These are phyloP conservation scores for Prunella himalayana DNA, from an alignment of 2,113 vertebrate genomes.

Conservation along the genomic window DNA sequence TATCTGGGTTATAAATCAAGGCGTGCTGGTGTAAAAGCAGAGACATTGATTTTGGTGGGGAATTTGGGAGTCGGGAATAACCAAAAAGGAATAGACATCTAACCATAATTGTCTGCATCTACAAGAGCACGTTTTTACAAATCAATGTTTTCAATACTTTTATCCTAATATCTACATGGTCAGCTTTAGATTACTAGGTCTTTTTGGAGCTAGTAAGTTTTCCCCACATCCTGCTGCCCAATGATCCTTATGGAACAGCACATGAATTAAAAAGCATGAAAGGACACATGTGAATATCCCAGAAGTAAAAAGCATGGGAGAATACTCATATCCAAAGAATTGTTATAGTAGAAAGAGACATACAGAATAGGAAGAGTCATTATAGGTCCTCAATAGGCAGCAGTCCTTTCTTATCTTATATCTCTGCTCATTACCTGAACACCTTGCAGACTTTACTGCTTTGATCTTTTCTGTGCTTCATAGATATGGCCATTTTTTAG, in stretches of 20 bases:
- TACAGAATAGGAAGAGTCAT: not conserved
- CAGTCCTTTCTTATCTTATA: not conserved
- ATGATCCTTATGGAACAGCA: not conserved
- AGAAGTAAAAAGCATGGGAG: not conserved
- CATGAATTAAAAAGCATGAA: not conserved
- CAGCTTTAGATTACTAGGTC: not conserved
- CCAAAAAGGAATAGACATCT: not conserved
- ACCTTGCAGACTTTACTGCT: not conserved
- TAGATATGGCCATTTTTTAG: not conserved
- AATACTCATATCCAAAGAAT: not conserved
- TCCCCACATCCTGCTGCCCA: not conserved
- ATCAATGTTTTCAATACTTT: not conserved
- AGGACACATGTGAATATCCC: not conserved
- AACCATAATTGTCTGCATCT: not conserved
- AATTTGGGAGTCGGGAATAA: rapidly evolving
- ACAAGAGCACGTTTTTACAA: not conserved
- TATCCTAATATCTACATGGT: not conserved
- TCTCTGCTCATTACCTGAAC: not conserved
- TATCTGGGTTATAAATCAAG: not conserved
- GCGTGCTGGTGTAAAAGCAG: not conserved
- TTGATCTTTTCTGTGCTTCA: not conserved
- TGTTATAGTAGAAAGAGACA: not conserved
- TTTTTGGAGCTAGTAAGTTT: not conserved
- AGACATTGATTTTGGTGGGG: not conserved
- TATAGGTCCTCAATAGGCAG: not conserved